Evolutionary conservation across 1,140 invertebrate genomes (phyloP).

Genomic region (Tenebrio molitor): DNA sequence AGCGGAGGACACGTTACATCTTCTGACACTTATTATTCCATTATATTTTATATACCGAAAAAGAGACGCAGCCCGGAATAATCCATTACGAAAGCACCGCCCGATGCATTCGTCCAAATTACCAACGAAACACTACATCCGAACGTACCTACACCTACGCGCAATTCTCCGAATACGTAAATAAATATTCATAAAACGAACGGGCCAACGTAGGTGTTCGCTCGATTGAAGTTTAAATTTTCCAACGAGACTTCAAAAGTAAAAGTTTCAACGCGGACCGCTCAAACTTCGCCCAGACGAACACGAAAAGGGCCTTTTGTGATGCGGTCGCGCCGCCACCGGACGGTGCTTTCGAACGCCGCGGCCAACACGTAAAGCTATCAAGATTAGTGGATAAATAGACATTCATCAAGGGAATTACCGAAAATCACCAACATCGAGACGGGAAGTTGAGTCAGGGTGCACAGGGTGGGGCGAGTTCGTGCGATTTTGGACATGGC

Average conservation of each 20-base stretch:
- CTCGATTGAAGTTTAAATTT: conserved; percentile 17
- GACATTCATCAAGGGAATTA: conserved; percentile 19
- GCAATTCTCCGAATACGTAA: conserved; percentile 20
- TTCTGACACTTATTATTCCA: conserved; percentile 40
- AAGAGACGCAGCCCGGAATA: conserved; percentile 25
- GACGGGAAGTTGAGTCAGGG: not conserved
- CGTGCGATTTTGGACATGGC: no score
- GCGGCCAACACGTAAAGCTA: not conserved
- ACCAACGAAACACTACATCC: not conserved
- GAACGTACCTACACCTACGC: conserved; percentile 9
- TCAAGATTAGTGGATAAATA: conserved; percentile 15
- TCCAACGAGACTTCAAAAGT: conserved; percentile 18
- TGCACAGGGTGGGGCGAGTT: no score
- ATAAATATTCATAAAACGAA: conserved; percentile 26
- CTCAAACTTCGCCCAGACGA: conserved; percentile 4
- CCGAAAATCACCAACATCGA: conserved; percentile 19
- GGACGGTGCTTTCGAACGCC: conserved; percentile 1
- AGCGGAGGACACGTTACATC: conserved; percentile 35
- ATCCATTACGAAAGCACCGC: conserved; percentile 38
- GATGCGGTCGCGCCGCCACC: not conserved
- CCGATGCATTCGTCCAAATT: conserved; percentile 19
- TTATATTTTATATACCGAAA: conserved; percentile 32
- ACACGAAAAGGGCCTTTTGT: not conserved
- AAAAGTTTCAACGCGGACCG: conserved; percentile 8
- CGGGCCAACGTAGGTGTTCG: conserved; percentile 6